These are phyloP conservation scores for Phragmatobia fuliginosa DNA, from an alignment of 2,888 invertebrate genomes.

Conservation along the genomic window DNA sequence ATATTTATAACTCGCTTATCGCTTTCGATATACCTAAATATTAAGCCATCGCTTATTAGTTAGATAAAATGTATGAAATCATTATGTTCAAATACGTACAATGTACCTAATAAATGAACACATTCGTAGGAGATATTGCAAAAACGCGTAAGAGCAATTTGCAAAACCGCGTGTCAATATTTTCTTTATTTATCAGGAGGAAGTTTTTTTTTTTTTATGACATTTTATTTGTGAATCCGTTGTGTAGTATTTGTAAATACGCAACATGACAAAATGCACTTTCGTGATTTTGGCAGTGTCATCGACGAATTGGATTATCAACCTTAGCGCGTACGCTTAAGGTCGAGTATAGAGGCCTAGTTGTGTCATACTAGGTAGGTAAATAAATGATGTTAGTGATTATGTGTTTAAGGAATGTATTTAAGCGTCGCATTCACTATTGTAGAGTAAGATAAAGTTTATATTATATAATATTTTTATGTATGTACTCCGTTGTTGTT, in stretches of 20 bases:
- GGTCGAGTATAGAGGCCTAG: conserved; percentile 30
- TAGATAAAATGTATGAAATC: conserved; percentile 44
- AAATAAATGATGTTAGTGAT: conserved; percentile 49
- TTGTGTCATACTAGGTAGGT: conserved; percentile 35
- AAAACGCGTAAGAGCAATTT: background rate
- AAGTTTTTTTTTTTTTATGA: no score
- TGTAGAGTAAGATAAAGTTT: conserved; percentile 16
- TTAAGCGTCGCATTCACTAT: conserved; percentile 29
- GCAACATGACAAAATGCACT: background rate
- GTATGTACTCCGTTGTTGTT: conserved; percentile 24
- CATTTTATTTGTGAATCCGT: no score
- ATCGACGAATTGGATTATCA: conserved; percentile 22
- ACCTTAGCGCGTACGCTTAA: conserved; percentile 29
- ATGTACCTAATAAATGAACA: conserved; percentile 16
- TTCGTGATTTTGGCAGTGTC: background rate
- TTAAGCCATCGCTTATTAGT: conserved; percentile 38
- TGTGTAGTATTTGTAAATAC: background rate
- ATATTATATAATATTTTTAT: conserved; percentile 25
- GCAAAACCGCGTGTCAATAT: background rate
- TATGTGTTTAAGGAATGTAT: conserved; percentile 29
- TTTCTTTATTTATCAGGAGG: background rate
- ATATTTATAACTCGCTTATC: conserved; percentile 34
- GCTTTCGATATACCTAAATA: conserved; percentile 48
- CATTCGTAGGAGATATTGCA: background rate
- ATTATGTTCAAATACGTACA: conserved; percentile 40